Percentiles rank a stretch among this genome's conserved stretches.
These are phyloP conservation scores for Apis cerana DNA, from an alignment of 1,140 invertebrate species.

Conservation along the genomic window DNA sequence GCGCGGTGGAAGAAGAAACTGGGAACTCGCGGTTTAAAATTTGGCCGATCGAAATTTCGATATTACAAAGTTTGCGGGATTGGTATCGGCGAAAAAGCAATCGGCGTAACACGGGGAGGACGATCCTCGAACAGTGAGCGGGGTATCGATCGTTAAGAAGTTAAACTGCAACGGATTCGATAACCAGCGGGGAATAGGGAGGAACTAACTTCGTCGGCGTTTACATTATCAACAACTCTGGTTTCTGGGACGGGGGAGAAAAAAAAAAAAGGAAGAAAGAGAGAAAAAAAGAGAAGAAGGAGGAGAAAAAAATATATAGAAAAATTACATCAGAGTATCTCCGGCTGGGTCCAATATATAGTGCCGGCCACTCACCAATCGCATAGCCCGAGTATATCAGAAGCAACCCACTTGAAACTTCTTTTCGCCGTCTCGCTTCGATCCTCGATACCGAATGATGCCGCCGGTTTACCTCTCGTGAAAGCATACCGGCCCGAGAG, in stretches of 20 bases:
- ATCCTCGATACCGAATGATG: background rate
- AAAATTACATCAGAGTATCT: conserved; percentile 1
- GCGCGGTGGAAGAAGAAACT: too few relatives aligned
- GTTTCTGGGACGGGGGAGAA: background rate
- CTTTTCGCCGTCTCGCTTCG: conserved; percentile 18
- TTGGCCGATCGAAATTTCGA: background rate
- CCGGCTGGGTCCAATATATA: background rate
- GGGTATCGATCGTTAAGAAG: background rate
- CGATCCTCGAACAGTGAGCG: background rate
- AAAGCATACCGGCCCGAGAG: conserved; percentile 32
- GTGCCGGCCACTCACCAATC: background rate
- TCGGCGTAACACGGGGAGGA: background rate
- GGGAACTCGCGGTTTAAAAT: background rate
- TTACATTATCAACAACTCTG: background rate
- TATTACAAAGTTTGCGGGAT: background rate
- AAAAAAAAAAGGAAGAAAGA: background rate
- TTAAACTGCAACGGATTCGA: conserved; percentile 8
- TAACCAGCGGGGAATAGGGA: background rate
- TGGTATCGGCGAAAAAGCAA: background rate
- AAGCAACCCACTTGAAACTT: conserved; percentile 31
- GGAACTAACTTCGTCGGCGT: conserved; percentile 12
- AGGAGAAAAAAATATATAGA: background rate
- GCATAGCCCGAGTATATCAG: conserved; percentile 23
- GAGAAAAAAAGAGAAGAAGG: too few relatives aligned
- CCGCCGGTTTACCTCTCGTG: conserved; percentile 32